A percentile compares a stretch with the other conserved stretches of the same genome.
phyloP scores from a whole-genome alignment of 2,797 vertebrate genomes.

The Schizopygopsis malacanthus region DNA sequence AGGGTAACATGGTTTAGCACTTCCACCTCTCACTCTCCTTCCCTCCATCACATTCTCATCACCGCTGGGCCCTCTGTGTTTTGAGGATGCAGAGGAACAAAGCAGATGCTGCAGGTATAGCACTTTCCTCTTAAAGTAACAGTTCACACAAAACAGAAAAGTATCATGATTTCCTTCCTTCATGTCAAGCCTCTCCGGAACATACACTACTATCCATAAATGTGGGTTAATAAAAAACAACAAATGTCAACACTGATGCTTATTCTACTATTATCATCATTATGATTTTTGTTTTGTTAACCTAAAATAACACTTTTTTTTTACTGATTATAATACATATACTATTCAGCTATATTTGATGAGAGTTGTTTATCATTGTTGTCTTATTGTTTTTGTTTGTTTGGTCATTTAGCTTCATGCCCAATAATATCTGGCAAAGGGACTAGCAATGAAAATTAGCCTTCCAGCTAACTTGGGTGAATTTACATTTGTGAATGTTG shows the following conservation, averaged over 20 bases:
- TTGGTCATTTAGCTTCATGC: no score
- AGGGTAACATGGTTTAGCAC: conserved; percentile 23
- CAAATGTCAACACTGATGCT: neutral
- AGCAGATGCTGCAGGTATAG: conserved; percentile 41
- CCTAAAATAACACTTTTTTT: no score
- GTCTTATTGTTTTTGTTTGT: neutral
- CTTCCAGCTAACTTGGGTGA: no score
- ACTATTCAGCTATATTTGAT: neutral
- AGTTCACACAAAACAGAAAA: neutral
- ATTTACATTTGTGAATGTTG: no score
- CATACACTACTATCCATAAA: neutral
- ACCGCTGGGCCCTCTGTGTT: neutral
- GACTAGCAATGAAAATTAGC: no score
- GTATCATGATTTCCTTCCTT: neutral
- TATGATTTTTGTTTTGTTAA: no score
- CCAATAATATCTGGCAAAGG: no score
- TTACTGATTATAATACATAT: neutral
- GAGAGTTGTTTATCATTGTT: neutral
- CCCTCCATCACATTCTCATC: neutral
- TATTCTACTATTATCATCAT: neutral
- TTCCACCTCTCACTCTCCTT: conserved; percentile 12
- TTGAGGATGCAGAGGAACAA: conserved; percentile 3
- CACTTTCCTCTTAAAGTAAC: conserved; percentile 39
- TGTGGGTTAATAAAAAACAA: neutral
- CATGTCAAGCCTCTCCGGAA: neutral